Base-by-base conservation (phyloP, 2,888 invertebrate species). In the Cerastoderma edule region DNA sequence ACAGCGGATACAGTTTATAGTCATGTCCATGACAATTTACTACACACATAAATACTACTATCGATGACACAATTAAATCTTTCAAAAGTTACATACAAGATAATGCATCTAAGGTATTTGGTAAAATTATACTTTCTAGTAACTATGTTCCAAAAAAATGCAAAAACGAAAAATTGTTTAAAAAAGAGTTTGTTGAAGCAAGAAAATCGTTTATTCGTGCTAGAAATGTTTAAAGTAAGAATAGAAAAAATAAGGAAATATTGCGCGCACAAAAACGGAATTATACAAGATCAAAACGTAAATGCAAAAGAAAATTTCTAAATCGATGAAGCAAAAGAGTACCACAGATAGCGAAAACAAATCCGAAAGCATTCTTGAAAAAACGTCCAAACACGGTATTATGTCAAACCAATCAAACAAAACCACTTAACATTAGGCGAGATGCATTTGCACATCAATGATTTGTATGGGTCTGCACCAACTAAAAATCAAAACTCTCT, bases 311-410 rank as follows among this genome's bases (percentile, higher is more conserved):
- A 44, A 54, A 28, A 54, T 54, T 22, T 24, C 22, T 24, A 54
- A 54, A 22, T 16, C 16, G 2, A 5, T 4, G 33, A 60, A 24
- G 60, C 19, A 8, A n/a, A 10, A 19, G 53, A 53, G 22, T 19
- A 53, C 8, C 53, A 10, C 8, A 8, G 8, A 4, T 39, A 64
- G 22, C 44, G 44, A 64, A 64, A 64, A 8, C 3, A 27, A 44
- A 64, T 24, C 64, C 44, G 1, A 64, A 39, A 39, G 24, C 39
- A 13, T 64, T 64, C 44, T 64, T 39, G 44, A 44, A 44, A 64
- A 44, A 39, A 24, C 27, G n/a, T n/a, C n/a, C n/a, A n/a, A n/a
- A n/a, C n/a, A 2, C n/a, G 22, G 22, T 64, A 6, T 35, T 24
- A 8, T 2, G 22, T 4, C 32, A 64, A 64, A 66, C 6, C 3